Percentiles rank a stretch among this genome's conserved stretches.
Conservation (phyloP, 2,888 invertebrate genomes). For the Lasioglossum zephyrum region DNA sequence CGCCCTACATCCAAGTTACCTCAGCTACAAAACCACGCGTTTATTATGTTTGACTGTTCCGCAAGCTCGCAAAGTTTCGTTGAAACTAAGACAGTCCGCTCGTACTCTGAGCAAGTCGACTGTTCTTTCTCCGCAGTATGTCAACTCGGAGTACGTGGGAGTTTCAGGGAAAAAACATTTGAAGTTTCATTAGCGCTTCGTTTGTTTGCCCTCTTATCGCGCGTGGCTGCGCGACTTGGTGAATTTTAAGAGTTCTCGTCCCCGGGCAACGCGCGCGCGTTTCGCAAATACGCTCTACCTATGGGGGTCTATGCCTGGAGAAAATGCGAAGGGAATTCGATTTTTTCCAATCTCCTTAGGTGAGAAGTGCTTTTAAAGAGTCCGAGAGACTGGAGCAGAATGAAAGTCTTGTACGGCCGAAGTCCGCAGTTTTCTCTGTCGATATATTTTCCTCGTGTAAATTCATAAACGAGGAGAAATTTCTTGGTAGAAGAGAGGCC, state of each 20-base stretch:
- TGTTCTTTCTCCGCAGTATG: background rate
- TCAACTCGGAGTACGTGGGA: background rate
- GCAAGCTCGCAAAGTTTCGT: background rate
- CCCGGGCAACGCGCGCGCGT: no score
- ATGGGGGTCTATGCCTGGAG: background rate
- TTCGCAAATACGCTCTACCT: background rate
- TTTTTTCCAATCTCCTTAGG: conserved; percentile 3
- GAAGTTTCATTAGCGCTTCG: background rate
- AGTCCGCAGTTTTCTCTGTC: conserved; percentile 4
- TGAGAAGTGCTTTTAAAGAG: background rate
- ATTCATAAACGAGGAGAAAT: conserved; percentile 16
- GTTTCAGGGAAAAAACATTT: background rate
- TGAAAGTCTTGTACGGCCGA: background rate
- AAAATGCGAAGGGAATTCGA: conserved; percentile 12
- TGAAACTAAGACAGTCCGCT: background rate
- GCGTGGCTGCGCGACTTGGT: background rate
- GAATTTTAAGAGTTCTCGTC: background rate
- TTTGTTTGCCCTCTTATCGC: background rate
- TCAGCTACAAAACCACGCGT: background rate
- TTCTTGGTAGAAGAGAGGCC: background rate
- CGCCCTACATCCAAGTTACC: no score
- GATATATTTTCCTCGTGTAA: background rate
- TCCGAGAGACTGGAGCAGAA: background rate
- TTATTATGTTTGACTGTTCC: background rate
- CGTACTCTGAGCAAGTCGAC: background rate